Percentiles rank a stretch among this genome's conserved stretches.
Evolutionary conservation across 2,113 vertebrate species (phyloP).

Genomic region (Elephantulus edwardii): DNA sequence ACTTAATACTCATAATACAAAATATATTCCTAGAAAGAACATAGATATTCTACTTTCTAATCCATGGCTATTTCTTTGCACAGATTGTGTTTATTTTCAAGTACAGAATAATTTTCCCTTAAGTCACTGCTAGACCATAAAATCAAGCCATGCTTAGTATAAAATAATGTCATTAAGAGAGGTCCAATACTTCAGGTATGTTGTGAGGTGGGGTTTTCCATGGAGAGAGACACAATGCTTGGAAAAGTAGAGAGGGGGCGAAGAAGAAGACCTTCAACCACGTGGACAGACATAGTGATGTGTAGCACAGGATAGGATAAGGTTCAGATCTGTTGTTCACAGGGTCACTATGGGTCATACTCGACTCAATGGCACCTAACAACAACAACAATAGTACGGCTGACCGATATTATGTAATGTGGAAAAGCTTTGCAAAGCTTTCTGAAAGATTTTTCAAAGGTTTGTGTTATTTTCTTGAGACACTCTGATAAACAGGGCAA

Average conservation of each 20-base stretch:
- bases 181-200: no score
- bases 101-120: neutral
- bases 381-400: neutral
- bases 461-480: neutral
- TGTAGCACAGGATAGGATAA: no score
- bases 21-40: neutral
- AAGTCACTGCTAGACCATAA: neutral
- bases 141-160: no score
- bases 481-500: neutral
- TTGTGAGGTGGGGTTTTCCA: no score
- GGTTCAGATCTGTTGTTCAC: no score
- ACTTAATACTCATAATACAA: constrained; percentile 14
- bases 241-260: no score
- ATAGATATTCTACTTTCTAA: neutral
- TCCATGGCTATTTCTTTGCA: neutral
- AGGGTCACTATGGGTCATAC: no score
- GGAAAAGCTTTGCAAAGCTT: constrained; percentile 39
- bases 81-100: constrained; percentile 21
- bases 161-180: no score
- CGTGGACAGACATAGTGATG: no score
- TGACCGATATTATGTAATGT: neutral
- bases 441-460: neutral
- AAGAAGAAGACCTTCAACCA: no score
- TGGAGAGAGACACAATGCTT: no score
- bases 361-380: no score